Conservation (phyloP, 2,113 vertebrate species). For the Irena cyanogastra region DNA sequence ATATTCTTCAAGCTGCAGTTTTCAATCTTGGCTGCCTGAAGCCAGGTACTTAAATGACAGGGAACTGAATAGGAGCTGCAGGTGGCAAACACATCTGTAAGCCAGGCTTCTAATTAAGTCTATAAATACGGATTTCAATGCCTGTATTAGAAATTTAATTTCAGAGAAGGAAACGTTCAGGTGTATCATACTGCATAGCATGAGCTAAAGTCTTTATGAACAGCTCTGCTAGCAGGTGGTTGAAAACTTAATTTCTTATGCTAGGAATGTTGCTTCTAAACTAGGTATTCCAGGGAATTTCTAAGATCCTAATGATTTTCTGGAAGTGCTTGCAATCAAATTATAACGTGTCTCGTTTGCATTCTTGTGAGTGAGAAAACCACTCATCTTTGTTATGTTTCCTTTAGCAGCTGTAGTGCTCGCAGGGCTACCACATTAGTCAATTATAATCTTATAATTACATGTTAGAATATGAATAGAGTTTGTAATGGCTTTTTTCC, state of each 20-base stretch:
- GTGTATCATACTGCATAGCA: not conserved
- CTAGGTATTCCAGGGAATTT: not conserved
- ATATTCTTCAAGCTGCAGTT: not conserved
- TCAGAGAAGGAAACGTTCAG: not conserved
- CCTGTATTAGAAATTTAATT: not conserved
- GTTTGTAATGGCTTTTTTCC: not conserved
- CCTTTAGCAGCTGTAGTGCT: not conserved
- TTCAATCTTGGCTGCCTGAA: not conserved
- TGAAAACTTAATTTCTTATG: not conserved
- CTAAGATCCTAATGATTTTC: not conserved
- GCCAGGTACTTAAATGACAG: not conserved
- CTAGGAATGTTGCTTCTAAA: not conserved
- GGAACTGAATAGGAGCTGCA: not conserved
- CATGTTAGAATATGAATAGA: not conserved
- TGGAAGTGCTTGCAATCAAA: not conserved
- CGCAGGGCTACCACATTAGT: not conserved
- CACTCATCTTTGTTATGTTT: not conserved
- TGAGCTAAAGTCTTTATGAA: not conserved
- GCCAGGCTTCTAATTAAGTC: not conserved
- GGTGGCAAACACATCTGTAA: not conserved
- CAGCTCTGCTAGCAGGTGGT: not conserved
- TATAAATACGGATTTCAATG: not conserved
- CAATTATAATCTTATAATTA: conserved; percentile 28
- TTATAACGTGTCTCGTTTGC: not conserved
- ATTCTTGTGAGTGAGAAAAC: not conserved